phyloP scores from a whole-genome alignment of 2,888 invertebrate genomes.

The Drosophila anceps region DNA sequence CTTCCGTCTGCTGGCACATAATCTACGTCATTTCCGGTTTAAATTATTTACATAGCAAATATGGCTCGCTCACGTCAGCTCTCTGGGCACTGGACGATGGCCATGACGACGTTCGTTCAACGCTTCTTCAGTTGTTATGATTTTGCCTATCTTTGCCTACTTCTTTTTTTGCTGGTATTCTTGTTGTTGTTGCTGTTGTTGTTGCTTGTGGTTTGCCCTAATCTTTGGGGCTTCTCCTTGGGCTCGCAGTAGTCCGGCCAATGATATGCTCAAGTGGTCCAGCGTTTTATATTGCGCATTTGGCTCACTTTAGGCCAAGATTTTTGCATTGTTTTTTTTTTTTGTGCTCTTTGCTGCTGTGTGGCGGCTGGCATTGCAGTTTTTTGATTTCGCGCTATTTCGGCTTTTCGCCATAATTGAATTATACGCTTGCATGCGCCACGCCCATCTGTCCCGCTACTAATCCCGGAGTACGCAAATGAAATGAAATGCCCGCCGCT shows the following conservation, averaged over 20 bases:
- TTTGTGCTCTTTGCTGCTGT: conserved; percentile 8
- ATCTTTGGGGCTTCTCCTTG: conserved; percentile 51
- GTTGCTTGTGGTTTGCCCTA: conserved; percentile 37
- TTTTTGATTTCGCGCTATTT: conserved; percentile 51
- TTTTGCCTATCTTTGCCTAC: conserved; percentile 3
- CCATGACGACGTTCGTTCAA: conserved; percentile 1
- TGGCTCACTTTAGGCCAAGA: conserved; percentile 23
- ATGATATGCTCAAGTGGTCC: conserved; percentile 55
- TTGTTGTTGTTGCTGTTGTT: conserved; percentile 1
- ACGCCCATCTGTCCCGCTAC: conserved; percentile 24
- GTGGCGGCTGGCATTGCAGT: conserved; percentile 45
- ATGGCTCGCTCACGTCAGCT: conserved; percentile 53
- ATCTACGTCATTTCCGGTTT: conserved; percentile 75
- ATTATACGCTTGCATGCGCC: conserved; percentile 65
- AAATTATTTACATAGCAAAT: conserved; percentile 76
- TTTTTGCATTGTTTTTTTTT: conserved; percentile 22
- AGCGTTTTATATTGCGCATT: conserved; percentile 55
- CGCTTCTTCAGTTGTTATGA: conserved; percentile 59
- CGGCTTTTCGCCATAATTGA: conserved; percentile 61
- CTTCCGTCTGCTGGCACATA: conserved; percentile 72
- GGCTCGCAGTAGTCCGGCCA: conserved; percentile 23
- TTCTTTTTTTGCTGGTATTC: too few relatives aligned
- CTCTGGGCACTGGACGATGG: not conserved
- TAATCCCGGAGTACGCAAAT: conserved; percentile 17
- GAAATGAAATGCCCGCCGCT: not conserved